These are phyloP conservation scores for Pogonophryne albipinna DNA, from an alignment of 2,797 vertebrate species.

Conservation along the genomic window DNA sequence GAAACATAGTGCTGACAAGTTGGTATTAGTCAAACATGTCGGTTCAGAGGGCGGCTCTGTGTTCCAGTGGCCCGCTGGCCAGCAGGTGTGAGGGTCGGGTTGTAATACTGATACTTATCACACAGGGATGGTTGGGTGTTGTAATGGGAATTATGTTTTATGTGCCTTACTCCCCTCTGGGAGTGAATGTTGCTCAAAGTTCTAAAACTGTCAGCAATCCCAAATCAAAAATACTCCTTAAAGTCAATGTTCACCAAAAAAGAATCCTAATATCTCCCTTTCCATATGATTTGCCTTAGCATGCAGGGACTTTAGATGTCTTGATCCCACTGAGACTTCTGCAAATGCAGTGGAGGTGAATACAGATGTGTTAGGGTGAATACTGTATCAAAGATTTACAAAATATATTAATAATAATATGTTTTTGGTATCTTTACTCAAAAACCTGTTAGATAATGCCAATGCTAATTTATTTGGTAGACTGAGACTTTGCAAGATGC, in stretches of 20 bases:
- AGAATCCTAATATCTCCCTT: neutral
- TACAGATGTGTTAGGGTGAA: neutral
- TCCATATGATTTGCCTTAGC: neutral
- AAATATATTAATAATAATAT: neutral
- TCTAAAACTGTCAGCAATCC: neutral
- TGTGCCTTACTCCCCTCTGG: constrained; percentile 2
- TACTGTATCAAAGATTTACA: neutral
- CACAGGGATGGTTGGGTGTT: constrained; percentile 26
- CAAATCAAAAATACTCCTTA: neutral
- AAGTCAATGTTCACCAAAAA: neutral
- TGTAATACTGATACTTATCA: constrained; percentile 56
- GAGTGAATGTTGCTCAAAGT: constrained; percentile 5
- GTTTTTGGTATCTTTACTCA: neutral
- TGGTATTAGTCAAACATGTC: constrained; percentile 76
- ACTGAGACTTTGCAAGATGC: constrained; percentile 11
- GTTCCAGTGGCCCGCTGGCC: constrained; percentile 36
- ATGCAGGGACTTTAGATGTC: constrained; percentile 2
- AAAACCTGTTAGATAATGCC: neutral
- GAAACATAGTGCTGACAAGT: constrained; percentile 76
- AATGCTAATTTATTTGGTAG: neutral
- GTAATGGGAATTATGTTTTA: neutral
- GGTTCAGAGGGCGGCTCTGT: constrained; percentile 60
- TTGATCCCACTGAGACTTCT: neutral
- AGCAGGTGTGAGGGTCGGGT: constrained; percentile 59
- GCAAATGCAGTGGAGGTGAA: neutral